Percentiles rank a stretch among this genome's conserved stretches.
Evolutionary conservation across 1,140 invertebrate species (phyloP).

Genomic region (Diachasmimorpha longicaudata): DNA sequence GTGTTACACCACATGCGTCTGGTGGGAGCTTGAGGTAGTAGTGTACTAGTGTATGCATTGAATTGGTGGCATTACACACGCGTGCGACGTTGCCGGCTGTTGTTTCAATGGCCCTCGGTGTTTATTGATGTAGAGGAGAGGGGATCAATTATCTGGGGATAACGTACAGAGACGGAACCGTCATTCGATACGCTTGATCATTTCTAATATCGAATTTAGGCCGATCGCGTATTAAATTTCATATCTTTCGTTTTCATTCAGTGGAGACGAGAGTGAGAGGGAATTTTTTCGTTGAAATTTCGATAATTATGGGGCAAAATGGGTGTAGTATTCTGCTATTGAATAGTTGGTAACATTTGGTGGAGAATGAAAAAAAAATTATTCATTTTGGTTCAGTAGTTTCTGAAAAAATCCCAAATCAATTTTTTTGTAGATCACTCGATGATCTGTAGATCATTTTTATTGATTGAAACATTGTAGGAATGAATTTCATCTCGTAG

Average conservation of each 20-base stretch:
- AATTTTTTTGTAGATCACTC: background rate
- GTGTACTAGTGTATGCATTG: slow-evolving; percentile 21
- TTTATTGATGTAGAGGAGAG: background rate
- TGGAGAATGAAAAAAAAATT: background rate
- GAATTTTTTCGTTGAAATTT: no score
- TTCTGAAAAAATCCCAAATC: background rate
- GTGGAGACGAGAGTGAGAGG: no score
- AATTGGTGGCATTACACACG: slow-evolving; percentile 14
- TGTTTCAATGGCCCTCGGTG: background rate
- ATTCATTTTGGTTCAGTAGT: background rate
- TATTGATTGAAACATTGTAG: no score
- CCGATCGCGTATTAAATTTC: background rate
- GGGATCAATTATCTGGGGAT: slow-evolving; percentile 21
- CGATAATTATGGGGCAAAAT: no score
- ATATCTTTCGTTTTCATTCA: background rate
- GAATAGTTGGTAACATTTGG: no score
- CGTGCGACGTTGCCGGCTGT: slow-evolving; percentile 18
- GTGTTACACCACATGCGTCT: slow-evolving; percentile 2
- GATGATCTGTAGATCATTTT: background rate
- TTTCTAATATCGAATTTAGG: background rate
- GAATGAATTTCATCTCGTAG: no score
- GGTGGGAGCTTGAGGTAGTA: slow-evolving; percentile 10
- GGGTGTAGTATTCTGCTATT: background rate
- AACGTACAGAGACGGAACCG: background rate
- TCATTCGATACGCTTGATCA: background rate